Base-by-base conservation (phyloP, 2,797 vertebrate genomes). In the Antennarius maculatus region DNA sequence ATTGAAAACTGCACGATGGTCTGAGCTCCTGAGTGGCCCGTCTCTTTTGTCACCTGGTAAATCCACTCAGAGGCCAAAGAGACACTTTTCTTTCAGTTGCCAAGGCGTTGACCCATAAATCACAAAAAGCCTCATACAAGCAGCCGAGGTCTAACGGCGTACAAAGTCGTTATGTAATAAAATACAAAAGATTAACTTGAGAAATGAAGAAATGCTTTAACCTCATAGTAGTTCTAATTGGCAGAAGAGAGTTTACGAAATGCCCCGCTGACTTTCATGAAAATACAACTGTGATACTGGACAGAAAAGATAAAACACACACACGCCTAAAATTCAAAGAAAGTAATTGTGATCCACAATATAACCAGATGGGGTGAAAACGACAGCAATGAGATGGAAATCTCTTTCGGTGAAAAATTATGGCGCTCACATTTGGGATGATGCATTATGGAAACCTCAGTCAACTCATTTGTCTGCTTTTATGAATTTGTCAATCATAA, bases 291-390 rank as follows among this genome's bases (percentile, higher is more conserved):
- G 23, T 31, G 31, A 31, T 31, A 7, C 31, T 31, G 31, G 4
- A 31, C 31, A 31, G 31, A 7, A 50, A 42, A 49, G 23, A 74
- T 73, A 58, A 74, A 56, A 85, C 54, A 23, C 45, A 28, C 59
- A 63, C 11, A n/a, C n/a, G n/a, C n/a, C 42, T 59, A 17, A 5
- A 14, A 45, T 64, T 31, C 52, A 83, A 67, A 77, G 65, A 74
- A 54, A 67, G 63, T 13, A 18, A 60, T 16, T 39, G 55, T 57
- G 58, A 56, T 43, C 53, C 60, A 83, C 86, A 89, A 88, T 70
- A 41, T 47, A 71, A 31, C n/a, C n/a, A n/a, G 31, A 31, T 31
- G 31, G 4, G 7, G 31, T 31, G 31, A 31, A 31, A 31, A 31
- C 65, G 66, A 84, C 75, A 42, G 70, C 29, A 4, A 27, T 5